Evolutionary conservation across 2,888 invertebrate species (phyloP).

Genomic region (Aphodius granarius): DNA sequence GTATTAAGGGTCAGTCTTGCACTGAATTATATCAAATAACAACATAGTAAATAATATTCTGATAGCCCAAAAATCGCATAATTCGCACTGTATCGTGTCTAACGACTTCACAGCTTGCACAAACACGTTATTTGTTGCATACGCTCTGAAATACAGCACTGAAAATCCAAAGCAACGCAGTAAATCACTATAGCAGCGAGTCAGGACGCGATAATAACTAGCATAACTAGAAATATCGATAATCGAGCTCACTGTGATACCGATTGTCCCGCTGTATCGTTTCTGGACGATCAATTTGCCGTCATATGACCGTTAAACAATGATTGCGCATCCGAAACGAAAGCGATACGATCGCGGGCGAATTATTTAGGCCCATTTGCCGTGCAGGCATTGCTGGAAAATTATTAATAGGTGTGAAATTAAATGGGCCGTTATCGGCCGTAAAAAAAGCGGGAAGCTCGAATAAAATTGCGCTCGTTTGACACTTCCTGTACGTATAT

Average conservation of each 20-base stretch:
- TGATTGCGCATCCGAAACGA: background rate
- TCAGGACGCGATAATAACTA: background rate
- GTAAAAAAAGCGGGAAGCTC: background rate
- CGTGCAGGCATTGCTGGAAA: background rate
- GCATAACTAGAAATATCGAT: background rate
- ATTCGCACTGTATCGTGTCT: background rate
- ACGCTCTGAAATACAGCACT: too few species aligned
- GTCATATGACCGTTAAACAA: background rate
- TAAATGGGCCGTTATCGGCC: background rate
- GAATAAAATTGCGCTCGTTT: background rate
- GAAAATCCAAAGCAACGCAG: background rate
- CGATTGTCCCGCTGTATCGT: background rate
- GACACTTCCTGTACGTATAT: background rate
- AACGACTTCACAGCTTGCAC: background rate
- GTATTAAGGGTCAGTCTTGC: too few species aligned
- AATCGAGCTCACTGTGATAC: background rate
- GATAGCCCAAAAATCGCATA: background rate
- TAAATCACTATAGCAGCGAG: background rate
- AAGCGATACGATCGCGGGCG: background rate
- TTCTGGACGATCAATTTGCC: background rate
- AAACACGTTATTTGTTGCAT: background rate
- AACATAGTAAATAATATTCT: too few species aligned
- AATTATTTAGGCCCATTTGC: background rate
- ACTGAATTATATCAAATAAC: too few species aligned
- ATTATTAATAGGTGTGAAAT: background rate